A percentile compares a stretch with the other conserved stretches of the same genome.
Conservation (phyloP, 2,797 vertebrate species). For the Lutjanus campechanus region DNA sequence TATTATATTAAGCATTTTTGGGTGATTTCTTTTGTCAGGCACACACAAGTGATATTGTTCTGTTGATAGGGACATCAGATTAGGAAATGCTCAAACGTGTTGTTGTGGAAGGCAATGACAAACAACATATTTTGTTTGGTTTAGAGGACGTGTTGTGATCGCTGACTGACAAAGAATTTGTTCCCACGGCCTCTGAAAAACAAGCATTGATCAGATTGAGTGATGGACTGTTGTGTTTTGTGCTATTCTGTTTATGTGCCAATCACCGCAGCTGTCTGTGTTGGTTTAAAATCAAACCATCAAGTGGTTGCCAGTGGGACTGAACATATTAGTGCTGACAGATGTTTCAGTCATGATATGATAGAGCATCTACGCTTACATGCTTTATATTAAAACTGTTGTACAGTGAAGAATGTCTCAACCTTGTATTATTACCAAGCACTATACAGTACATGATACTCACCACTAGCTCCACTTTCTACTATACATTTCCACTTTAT, state of each 20-base stretch:
- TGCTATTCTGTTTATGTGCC: conserved; percentile 49
- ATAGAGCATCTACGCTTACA: not conserved
- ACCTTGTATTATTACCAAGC: conserved; percentile 4
- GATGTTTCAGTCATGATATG: conserved; percentile 55
- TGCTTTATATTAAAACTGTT: conserved; percentile 26
- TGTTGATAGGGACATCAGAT: not conserved
- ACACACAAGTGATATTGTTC: not conserved
- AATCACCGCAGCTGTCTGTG: conserved; percentile 58
- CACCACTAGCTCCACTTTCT: not conserved
- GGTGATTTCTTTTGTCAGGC: not conserved
- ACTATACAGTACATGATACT: not conserved
- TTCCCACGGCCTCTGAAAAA: conserved; percentile 39
- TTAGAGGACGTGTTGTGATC: conserved; percentile 29
- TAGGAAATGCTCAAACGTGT: not conserved
- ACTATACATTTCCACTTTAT: not conserved
- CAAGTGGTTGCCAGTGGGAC: conserved; percentile 47
- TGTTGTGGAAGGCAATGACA: conserved; percentile 15
- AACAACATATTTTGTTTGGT: conserved; percentile 10
- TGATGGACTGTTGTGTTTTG: conserved; percentile 46
- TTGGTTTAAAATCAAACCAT: conserved; percentile 60
- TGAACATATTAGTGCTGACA: conserved; percentile 59
- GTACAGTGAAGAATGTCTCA: not conserved
- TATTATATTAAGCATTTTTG: not conserved
- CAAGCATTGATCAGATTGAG: conserved; percentile 49
- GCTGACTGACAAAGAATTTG: conserved; percentile 26